Conservation (phyloP, 2,113 vertebrate species). For the Plestiodon gilberti region DNA sequence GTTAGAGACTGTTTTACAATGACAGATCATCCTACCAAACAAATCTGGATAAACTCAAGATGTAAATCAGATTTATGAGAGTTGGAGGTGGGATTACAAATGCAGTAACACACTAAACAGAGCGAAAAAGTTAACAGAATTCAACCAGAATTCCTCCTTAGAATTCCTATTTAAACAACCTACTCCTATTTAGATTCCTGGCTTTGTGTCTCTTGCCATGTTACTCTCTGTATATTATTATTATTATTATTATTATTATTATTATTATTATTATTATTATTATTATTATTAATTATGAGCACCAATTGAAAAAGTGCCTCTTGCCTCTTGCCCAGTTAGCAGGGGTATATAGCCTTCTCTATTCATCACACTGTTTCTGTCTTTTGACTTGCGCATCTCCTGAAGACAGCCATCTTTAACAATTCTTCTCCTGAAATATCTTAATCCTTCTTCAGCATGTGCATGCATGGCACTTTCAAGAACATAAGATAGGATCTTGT, state of each 20-base stretch:
- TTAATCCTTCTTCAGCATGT: neutral
- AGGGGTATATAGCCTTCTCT: too few species aligned
- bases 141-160: neutral
- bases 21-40: conserved; percentile 44
- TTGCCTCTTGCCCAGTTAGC: too few species aligned
- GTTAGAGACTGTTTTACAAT: neutral
- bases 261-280: too few species aligned
- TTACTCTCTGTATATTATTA: too few species aligned
- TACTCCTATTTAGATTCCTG: too few species aligned
- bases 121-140: neutral
- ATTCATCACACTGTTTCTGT: too few species aligned
- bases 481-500: neutral
- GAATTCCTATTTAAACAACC: neutral
- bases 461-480: too few species aligned
- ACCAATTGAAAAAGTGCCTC: too few species aligned
- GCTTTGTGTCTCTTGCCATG: neutral
- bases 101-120: neutral
- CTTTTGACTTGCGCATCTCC: neutral
- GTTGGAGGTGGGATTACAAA: conserved; percentile 69
- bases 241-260: too few species aligned
- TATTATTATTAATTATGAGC: too few species aligned
- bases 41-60: conserved; percentile 69
- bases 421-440: neutral
- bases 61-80: neutral
- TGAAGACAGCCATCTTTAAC: neutral